Evolutionary conservation across 1,140 invertebrate species (phyloP).

Genomic region (Sinella curviseta): DNA sequence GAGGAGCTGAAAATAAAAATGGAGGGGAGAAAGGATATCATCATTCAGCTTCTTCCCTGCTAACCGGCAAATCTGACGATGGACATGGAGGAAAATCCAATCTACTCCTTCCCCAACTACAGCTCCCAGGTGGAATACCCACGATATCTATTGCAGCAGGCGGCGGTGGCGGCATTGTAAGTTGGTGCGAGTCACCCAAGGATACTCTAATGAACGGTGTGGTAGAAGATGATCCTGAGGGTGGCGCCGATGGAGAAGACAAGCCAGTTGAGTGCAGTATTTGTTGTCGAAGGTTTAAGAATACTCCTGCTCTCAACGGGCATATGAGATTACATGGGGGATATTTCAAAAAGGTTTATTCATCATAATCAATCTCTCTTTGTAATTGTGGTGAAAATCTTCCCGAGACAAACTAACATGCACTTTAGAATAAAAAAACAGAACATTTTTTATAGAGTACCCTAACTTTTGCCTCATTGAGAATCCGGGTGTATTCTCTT

Average conservation of each 20-base stretch:
- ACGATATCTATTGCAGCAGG: background rate
- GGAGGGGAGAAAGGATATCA: no score
- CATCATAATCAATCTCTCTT: conserved; percentile 18
- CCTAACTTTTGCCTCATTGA: background rate
- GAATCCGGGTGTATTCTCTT: conserved; percentile 8
- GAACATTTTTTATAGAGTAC: background rate
- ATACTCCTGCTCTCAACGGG: conserved; percentile 92
- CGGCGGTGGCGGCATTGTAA: background rate
- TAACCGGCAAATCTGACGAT: background rate
- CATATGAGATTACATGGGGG: conserved; percentile 96
- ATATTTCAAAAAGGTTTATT: conserved; percentile 85
- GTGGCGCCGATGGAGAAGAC: conserved; percentile 47
- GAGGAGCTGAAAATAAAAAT: background rate
- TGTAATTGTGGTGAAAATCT: no score
- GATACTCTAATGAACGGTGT: background rate
- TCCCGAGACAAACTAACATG: background rate
- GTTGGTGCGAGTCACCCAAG: background rate
- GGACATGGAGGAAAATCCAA: background rate
- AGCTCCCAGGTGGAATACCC: background rate
- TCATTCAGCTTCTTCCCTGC: background rate
- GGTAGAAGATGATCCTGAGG: background rate
- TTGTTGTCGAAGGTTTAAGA: conserved; percentile 64
- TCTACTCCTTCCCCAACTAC: background rate
- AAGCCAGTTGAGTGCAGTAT: conserved; percentile 91
- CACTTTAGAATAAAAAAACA: background rate